Evolutionary conservation across 2,797 vertebrate species (phyloP), one percentile per base, ranked within the genome.

Genomic region (Hozukius guyotensis): DNA sequence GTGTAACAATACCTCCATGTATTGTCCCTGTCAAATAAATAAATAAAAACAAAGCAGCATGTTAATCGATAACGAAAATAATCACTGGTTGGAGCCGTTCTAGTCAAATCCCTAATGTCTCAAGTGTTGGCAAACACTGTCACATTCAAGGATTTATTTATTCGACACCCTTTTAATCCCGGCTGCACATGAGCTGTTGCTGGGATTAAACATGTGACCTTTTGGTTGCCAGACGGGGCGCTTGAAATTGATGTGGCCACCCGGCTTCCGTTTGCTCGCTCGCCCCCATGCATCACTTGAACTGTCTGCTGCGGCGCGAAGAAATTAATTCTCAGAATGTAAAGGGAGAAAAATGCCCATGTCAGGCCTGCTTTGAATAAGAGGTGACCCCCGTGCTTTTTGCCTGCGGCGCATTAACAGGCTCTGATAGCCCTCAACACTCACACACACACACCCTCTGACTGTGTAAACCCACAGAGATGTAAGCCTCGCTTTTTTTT

Each of bases 151-250:
- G 24, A 59, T 36, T 53, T 67, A 46, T 80, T 74, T 61, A 56
- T 70, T 72, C 61, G 27, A 49, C 70, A 76, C 10, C 11, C 73
- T 69, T 88, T 72, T 84, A 88, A 90, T 90, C 86, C 76, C 49
- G 59, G 75, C 71, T 53, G 73, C 78, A 78, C 57, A 65, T 86
- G 85, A 76, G 76, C 77, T 57, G 61, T 49, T 71, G 55, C 83
- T 76, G 77, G 86, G 82, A 90, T 93, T 90, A 86, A 88, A 81
- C 77, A 72, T 68, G 75, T 88, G 81, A 91, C 91, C 90, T 92
- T 93, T 90, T 55, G 69, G 73, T 87, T 81, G 66, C 80, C 64
- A 59, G 62, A 22, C 9, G 18, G 32, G 61, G 25, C 55, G 64
- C 64, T 80, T 83, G 69, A 82, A 85, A 71, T 72, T 77, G 80